These are phyloP conservation scores for Timema podura DNA, from an alignment of 2,888 invertebrate species.

Conservation along the genomic window DNA sequence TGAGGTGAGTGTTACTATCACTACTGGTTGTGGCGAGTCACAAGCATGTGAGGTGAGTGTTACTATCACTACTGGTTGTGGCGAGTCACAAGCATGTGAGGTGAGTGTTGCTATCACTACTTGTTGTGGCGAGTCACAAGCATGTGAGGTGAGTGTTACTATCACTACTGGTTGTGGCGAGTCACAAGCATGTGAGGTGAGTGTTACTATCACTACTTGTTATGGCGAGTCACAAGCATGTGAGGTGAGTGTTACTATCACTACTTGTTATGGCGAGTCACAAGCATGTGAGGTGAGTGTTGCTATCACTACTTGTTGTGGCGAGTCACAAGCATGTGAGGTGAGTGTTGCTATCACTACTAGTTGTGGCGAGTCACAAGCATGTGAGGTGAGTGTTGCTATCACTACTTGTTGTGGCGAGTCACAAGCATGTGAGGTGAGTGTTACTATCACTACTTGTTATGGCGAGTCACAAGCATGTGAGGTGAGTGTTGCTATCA, in stretches of 20 bases:
- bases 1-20: slow-evolving; percentile 57
- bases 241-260: slow-evolving; percentile 57
- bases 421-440: slow-evolving; percentile 89
- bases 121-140: slow-evolving; percentile 84
- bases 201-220: slow-evolving; percentile 28
- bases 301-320: slow-evolving; percentile 45
- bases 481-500: slow-evolving; percentile 58
- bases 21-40: neutral
- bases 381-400: slow-evolving; percentile 70
- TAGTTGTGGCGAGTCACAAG: slow-evolving; percentile 84
- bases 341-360: slow-evolving; percentile 45
- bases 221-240: slow-evolving; percentile 93
- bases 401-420: slow-evolving; percentile 60
- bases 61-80: slow-evolving; percentile 44
- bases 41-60: slow-evolving; percentile 69
- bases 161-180: slow-evolving; percentile 60
- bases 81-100: slow-evolving; percentile 94
- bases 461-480: slow-evolving; percentile 93
- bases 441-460: slow-evolving; percentile 28
- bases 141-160: slow-evolving; percentile 69
- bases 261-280: slow-evolving; percentile 75
- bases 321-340: slow-evolving; percentile 94
- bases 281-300: slow-evolving; percentile 77
- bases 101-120: slow-evolving; percentile 45
- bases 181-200: slow-evolving; percentile 89